Evolutionary conservation across 2,888 invertebrate species (phyloP).

Genomic region (Synergus itoensis): DNA sequence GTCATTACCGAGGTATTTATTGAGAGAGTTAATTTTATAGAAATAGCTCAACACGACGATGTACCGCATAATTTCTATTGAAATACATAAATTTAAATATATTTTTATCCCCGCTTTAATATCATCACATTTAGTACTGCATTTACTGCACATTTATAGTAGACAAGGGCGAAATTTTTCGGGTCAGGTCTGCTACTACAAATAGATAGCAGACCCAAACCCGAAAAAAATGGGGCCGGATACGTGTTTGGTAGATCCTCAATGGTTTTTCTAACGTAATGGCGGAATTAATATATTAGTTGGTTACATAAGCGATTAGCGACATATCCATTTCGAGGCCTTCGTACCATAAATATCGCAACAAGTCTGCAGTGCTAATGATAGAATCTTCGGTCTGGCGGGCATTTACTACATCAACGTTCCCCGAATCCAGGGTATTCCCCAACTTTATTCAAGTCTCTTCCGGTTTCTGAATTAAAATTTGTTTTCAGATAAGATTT

Average conservation of each 20-base stretch:
- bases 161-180: no score
- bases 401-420: constrained; percentile 13
- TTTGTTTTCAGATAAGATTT: constrained; percentile 13
- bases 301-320: constrained; percentile 37
- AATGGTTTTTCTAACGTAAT: background rate
- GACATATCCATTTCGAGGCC: constrained; percentile 31
- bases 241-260: no score
- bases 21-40: background rate
- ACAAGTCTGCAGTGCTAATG: constrained; percentile 41
- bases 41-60: no score
- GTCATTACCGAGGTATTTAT: background rate
- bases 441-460: constrained; percentile 16
- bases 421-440: constrained; percentile 39
- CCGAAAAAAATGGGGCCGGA: no score
- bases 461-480: constrained; percentile 28
- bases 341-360: constrained; percentile 32
- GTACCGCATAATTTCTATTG: no score
- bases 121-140: no score
- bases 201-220: no score
- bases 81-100: no score
- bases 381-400: constrained; percentile 39
- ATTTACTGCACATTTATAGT: no score
- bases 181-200: no score
- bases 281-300: constrained; percentile 22
- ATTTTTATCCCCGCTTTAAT: no score